Evolutionary conservation across 2,797 vertebrate genomes (phyloP).

Genomic region (Diglossa cyanea): DNA sequence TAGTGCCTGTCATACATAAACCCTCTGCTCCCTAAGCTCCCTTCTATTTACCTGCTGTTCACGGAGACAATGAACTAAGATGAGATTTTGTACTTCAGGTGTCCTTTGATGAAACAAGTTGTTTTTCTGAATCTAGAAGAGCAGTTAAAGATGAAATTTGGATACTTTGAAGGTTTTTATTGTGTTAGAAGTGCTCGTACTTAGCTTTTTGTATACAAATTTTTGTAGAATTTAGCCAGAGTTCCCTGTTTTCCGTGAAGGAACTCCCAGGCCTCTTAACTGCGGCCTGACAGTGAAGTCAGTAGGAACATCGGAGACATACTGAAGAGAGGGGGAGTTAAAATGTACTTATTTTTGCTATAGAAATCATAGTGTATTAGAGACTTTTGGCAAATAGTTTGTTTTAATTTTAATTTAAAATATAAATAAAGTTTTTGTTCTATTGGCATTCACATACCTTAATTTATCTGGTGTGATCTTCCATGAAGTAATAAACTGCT

Average conservation of each 20-base stretch:
- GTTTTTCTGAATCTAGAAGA: not conserved
- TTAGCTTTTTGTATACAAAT: not conserved
- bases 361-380: not conserved
- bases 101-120: not conserved
- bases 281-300: not conserved
- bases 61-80: not conserved
- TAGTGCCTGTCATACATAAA: not conserved
- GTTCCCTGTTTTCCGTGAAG: not conserved
- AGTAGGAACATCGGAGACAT: not conserved
- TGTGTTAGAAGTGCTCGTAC: not conserved
- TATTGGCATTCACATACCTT: not conserved
- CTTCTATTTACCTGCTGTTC: not conserved
- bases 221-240: not conserved
- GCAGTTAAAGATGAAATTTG: not conserved
- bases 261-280: not conserved
- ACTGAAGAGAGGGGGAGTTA: not conserved
- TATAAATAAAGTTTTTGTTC: not conserved
- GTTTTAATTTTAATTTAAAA: not conserved
- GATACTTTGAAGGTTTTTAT: not conserved
- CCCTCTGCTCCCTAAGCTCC: not conserved
- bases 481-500: not conserved
- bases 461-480: not conserved
- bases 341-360: not conserved
- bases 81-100: not conserved
- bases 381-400: not conserved